Percentiles rank a stretch among this genome's conserved stretches.
Evolutionary conservation across 1,140 invertebrate species (phyloP).

Genomic region (Drosophila funebris): DNA sequence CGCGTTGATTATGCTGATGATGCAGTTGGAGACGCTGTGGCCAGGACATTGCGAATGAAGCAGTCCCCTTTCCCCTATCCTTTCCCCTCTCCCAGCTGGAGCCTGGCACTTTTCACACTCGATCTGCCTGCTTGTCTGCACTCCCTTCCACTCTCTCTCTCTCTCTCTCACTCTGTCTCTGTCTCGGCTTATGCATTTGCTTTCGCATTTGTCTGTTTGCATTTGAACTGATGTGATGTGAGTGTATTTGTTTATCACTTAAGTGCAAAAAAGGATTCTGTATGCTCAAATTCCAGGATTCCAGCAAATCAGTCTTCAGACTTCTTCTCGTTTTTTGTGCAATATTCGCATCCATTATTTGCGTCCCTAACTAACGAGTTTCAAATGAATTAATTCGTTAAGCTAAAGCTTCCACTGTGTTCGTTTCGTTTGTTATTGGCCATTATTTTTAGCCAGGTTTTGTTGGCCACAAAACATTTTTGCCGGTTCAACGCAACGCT

Average conservation of each 20-base stretch:
- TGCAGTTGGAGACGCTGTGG: conserved; percentile 59
- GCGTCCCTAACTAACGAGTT: conserved; percentile 68
- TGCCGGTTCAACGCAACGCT: too few species aligned
- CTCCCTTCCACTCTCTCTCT: conserved; percentile 9
- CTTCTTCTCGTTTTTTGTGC: conserved; percentile 41
- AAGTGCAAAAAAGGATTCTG: conserved; percentile 79
- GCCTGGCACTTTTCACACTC: conserved; percentile 80
- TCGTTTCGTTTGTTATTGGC: not conserved
- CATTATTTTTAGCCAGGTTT: conserved; percentile 7
- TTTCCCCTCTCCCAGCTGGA: conserved; percentile 4
- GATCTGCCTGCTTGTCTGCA: conserved; percentile 50
- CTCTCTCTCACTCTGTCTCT: conserved; percentile 20
- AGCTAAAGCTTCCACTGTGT: not conserved
- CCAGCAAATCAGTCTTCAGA: conserved; percentile 51
- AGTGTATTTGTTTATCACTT: conserved; percentile 82
- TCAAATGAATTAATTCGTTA: conserved; percentile 78
- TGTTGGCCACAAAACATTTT: not conserved
- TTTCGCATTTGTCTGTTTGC: conserved; percentile 51
- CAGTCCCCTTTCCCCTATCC: not conserved
- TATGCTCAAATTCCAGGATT: conserved; percentile 40
- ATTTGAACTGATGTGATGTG: conserved; percentile 51
- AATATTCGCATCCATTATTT: conserved; percentile 29
- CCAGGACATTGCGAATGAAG: conserved; percentile 22
- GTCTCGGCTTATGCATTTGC: conserved; percentile 41
- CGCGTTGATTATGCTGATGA: conserved; percentile 82